Evolutionary conservation across 2,113 vertebrate species (phyloP).

Genomic region (Takifugu bimaculatus): DNA sequence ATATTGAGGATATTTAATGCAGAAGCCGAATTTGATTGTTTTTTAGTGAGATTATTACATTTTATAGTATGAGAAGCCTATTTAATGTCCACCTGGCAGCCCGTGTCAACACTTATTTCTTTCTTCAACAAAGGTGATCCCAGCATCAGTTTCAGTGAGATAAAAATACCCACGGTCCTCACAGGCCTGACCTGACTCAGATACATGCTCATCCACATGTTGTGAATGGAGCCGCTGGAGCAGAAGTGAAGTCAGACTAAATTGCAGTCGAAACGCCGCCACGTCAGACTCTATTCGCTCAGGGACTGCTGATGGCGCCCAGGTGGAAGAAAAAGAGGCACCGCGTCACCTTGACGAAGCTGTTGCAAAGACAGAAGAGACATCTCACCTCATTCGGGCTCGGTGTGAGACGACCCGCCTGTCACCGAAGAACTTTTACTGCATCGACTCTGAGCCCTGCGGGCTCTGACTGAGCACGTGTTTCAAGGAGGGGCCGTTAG

Average conservation of each 20-base stretch:
- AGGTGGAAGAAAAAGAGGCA: conserved; percentile 14
- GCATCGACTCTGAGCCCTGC: conserved; percentile 28
- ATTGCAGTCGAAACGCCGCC: conserved; percentile 32
- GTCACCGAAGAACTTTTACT: conserved; percentile 20
- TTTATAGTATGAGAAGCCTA: conserved; percentile 5
- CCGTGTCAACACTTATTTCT: conserved; percentile 4
- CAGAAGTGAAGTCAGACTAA: conserved; percentile 18
- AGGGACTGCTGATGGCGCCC: conserved; percentile 21
- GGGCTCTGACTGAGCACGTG: conserved; percentile 32
- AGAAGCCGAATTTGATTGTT: background rate
- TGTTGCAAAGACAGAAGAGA: background rate
- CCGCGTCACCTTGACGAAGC: background rate
- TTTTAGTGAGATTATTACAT: too few relatives aligned
- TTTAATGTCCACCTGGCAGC: background rate
- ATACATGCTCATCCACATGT: conserved; percentile 33
- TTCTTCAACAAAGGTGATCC: conserved; percentile 17
- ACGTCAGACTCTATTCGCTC: conserved; percentile 46
- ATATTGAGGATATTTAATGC: background rate
- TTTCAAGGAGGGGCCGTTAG: conserved; percentile 32
- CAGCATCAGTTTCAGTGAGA: conserved; percentile 24
- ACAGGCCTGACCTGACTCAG: conserved; percentile 37
- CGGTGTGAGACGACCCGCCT: background rate
- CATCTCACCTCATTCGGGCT: background rate
- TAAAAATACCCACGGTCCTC: conserved; percentile 46
- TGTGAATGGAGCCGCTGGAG: conserved; percentile 4